Evolutionary conservation across 2,797 vertebrate genomes (phyloP).

Genomic region (Bradypodion ventrale): DNA sequence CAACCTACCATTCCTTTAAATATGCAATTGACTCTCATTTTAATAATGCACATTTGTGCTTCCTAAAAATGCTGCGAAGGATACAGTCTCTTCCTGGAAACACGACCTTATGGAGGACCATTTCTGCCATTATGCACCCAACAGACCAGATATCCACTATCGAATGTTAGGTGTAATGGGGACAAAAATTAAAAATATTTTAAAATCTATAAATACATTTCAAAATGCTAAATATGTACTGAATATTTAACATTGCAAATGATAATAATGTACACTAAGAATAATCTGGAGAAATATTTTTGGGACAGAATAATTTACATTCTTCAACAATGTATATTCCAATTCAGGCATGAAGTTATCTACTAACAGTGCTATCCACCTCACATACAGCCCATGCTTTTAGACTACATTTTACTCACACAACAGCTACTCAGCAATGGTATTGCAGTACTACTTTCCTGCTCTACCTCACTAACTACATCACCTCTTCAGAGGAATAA

Average conservation of each 20-base stretch:
- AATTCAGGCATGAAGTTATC: background rate
- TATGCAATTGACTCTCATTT: background rate
- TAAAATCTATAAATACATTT: slow-evolving; percentile 25
- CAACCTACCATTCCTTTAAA: background rate
- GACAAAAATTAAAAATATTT: slow-evolving; percentile 72
- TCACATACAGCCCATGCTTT: background rate
- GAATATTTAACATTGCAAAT: slow-evolving; percentile 27
- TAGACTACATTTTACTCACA: no score
- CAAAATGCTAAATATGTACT: slow-evolving; percentile 32
- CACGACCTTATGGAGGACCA: slow-evolving; percentile 85
- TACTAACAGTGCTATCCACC: background rate
- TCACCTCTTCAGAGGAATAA: background rate
- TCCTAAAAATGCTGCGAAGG: slow-evolving; percentile 69
- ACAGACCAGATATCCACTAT: slow-evolving; percentile 87
- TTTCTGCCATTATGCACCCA: slow-evolving; percentile 86
- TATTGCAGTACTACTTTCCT: background rate
- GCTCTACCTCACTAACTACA: background rate
- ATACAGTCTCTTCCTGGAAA: slow-evolving; percentile 86
- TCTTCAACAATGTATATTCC: background rate
- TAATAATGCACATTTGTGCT: slow-evolving; percentile 2
- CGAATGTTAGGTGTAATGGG: slow-evolving; percentile 73
- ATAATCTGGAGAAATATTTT: background rate
- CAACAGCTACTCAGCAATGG: background rate
- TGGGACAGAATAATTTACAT: background rate
- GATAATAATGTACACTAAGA: slow-evolving; percentile 18